Evolutionary conservation across 2,797 vertebrate species (phyloP), one percentile per base, ranked within the genome.

Genomic region (Cyclura pinguis): DNA sequence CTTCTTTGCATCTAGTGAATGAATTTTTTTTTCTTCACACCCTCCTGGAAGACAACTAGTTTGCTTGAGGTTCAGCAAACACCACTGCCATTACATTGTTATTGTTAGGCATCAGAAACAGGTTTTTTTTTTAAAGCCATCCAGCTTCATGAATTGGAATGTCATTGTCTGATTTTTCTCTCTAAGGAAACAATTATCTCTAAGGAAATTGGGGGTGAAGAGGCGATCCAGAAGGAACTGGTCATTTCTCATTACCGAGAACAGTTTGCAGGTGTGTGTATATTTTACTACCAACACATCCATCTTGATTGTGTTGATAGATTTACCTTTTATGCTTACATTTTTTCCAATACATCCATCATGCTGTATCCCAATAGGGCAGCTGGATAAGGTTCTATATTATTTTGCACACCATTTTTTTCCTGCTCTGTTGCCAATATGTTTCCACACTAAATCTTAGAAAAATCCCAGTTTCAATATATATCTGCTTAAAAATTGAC

Each of bases 291-390:
- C 0, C 1, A 1, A 4, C 8, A 10, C 78, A 92, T 83, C 50
- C n/a, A 90, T 62, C 35, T 59, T 89, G 6, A 88, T 91, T 89
- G 77, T 35, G 0, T 86, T 93, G 76, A 86, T 92, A 69, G 24
- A 88, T 94, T 91, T 93, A 85, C 9, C 5, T 47, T 90, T 93
- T 92, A 32, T 88, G 22, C 35, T 92, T 89, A 84, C 0, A 94
- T 62, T 90, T 18, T 0, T 24, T 89, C 93, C n/a, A 8, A 86
- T 83, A 90, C 93, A 76, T 18, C 80, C 52, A 88, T 27, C 85
- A 62, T 84, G 81, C 69, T 14, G 74, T 86, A 92, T 92, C 10
- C 2, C 9, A 80, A 5, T 6, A 20, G 0, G n/a, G 88, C 90
- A 92, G 32, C 0, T 32, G 92, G 1, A 90, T 91, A 88, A 67